Evolutionary conservation across 1,140 invertebrate species (phyloP).

Genomic region (Acromyrmex echinatior): DNA sequence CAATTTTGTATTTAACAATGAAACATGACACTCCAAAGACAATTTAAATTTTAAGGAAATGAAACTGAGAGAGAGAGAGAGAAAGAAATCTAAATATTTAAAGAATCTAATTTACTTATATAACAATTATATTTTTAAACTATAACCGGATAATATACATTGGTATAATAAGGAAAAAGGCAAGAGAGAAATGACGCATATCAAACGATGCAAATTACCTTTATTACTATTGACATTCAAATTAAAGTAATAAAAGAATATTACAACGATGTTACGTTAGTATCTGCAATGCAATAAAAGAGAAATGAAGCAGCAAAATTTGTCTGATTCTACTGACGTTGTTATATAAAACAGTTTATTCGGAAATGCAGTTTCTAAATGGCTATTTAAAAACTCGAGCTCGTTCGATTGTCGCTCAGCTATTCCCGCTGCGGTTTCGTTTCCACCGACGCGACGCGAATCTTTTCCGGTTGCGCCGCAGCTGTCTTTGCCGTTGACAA

Average conservation of each 20-base stretch:
- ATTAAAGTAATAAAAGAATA: neutral
- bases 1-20: neutral
- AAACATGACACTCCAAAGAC: neutral
- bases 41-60: neutral
- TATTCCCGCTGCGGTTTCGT: slow-evolving; percentile 33
- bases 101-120: slow-evolving; percentile 13
- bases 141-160: neutral
- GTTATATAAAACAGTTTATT: neutral
- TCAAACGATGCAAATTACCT: slow-evolving; percentile 12
- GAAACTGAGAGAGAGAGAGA: neutral
- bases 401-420: slow-evolving; percentile 5
- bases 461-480: slow-evolving; percentile 54
- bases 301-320: slow-evolving; percentile 26
- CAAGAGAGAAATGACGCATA: neutral
- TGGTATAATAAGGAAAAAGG: neutral
- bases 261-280: neutral
- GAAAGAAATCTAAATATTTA: neutral
- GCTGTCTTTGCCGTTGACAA: slow-evolving; percentile 67
- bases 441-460: slow-evolving; percentile 20
- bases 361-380: neutral
- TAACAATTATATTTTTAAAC: neutral
- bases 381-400: slow-evolving; percentile 4
- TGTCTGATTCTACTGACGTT: neutral
- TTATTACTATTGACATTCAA: neutral
- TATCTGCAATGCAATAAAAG: neutral